A percentile compares a stretch with the other conserved stretches of the same genome.
phyloP scores from a whole-genome alignment of 30 jellyfish, hydroid and myxozoan genomes.

The Cassiopea andromeda region DNA sequence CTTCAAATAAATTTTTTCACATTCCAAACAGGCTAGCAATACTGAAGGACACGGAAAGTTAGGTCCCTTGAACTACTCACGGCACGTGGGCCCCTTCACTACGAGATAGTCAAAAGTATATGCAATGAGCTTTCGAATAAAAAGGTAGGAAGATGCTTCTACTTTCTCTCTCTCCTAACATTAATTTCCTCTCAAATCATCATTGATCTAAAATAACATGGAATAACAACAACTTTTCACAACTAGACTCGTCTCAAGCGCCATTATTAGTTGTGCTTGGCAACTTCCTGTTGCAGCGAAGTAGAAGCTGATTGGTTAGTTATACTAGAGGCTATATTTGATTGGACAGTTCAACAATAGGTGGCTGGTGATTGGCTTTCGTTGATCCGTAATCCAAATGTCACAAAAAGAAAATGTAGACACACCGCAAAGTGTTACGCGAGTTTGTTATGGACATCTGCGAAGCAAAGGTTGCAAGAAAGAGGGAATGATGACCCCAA shows the following conservation, averaged over 20 bases:
- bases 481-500: not conserved
- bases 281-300: constrained; percentile 6
- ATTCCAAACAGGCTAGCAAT: no score
- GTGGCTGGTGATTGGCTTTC: not conserved
- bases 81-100: no score
- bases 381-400: not conserved
- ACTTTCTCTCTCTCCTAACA: no score
- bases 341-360: not conserved
- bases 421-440: not conserved
- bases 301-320: constrained; percentile 18
- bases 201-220: not conserved
- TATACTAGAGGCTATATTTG: not conserved
- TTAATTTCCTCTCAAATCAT: not conserved
- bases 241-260: not conserved
- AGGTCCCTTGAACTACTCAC: no score
- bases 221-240: not conserved
- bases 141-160: no score
- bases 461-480: not conserved
- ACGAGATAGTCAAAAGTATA: no score
- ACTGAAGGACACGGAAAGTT: no score
- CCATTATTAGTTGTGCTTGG: constrained; percentile 4
- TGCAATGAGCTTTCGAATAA: no score
- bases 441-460: not conserved
- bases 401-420: not conserved
- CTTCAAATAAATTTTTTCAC: no score